Conservation (phyloP, 2,888 invertebrate species). For the Pseudolycoriella hygida region DNA sequence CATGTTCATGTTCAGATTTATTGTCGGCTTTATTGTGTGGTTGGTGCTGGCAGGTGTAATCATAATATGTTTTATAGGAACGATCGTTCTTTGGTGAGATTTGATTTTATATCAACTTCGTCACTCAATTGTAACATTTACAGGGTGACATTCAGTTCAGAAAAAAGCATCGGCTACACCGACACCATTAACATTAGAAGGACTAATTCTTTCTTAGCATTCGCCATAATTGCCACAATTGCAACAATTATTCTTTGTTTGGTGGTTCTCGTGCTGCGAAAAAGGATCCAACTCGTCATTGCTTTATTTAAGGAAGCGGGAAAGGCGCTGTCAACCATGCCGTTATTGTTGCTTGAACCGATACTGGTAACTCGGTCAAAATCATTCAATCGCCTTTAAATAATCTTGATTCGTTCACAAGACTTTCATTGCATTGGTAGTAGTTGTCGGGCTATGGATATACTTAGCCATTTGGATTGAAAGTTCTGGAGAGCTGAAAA, state of each 20-base stretch:
- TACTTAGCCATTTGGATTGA: constrained; percentile 43
- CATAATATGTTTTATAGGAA: constrained; percentile 32
- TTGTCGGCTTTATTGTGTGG: constrained; percentile 43
- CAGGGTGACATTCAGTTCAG: constrained; percentile 4
- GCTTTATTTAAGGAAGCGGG: constrained; percentile 47
- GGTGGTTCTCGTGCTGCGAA: constrained; percentile 40
- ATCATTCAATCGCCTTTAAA: not conserved
- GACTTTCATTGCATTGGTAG: constrained; percentile 36
- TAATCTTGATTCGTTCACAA: constrained; percentile 18
- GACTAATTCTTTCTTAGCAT: constrained; percentile 31
- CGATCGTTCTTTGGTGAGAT: constrained; percentile 40
- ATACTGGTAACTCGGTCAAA: constrained; percentile 31
- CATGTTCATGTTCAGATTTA: constrained; percentile 35
- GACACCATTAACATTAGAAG: constrained; percentile 12
- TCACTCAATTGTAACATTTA: constrained; percentile 3
- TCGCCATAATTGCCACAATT: constrained; percentile 40
- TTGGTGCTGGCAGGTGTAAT: constrained; percentile 35
- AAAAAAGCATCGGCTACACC: not conserved
- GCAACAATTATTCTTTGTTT: constrained; percentile 36
- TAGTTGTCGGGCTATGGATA: constrained; percentile 36
- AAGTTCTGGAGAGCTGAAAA: constrained; percentile 34
- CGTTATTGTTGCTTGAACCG: constrained; percentile 39
- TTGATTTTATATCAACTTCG: not conserved
- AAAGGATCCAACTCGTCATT: constrained; percentile 40
- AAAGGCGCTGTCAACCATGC: constrained; percentile 43